These are phyloP conservation scores for Campylomormyrus numenius DNA, from an alignment of 2,113 vertebrate species.

Conservation along the genomic window DNA sequence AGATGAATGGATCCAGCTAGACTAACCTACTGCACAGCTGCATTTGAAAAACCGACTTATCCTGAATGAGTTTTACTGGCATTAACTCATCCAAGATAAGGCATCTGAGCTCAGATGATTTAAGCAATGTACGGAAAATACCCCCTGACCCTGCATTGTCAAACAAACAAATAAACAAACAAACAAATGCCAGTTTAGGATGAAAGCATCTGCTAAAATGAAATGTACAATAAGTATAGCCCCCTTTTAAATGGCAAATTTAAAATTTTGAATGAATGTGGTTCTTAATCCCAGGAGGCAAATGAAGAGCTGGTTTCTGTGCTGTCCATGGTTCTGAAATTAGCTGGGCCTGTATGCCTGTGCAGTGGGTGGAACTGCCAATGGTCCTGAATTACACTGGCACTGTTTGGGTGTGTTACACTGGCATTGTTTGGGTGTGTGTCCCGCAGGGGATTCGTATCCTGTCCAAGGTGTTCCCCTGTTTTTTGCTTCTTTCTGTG, in stretches of 20 bases:
- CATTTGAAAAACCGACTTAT: no score
- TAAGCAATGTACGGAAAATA: no score
- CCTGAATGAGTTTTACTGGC: no score
- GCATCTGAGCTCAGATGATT: no score
- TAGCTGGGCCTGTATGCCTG: not conserved
- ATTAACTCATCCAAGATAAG: no score
- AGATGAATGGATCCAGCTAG: no score
- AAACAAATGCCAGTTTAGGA: not conserved
- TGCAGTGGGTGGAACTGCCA: not conserved
- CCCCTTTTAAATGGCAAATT: not conserved
- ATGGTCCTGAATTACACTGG: not conserved
- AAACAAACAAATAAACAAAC: not conserved
- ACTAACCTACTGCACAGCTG: no score
- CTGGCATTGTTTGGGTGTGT: not conserved
- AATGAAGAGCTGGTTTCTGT: not conserved
- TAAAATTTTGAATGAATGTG: not conserved
- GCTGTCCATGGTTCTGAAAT: not conserved
- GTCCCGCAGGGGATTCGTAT: not conserved
- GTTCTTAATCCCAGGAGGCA: not conserved
- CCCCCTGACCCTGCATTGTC: not conserved
- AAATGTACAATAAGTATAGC: not conserved
- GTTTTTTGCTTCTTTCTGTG: not conserved
- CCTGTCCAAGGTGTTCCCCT: not conserved
- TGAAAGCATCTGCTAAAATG: not conserved
- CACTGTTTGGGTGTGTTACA: not conserved